Conservation (phyloP, 2,888 invertebrate genomes). For the Escarpia spicata region DNA sequence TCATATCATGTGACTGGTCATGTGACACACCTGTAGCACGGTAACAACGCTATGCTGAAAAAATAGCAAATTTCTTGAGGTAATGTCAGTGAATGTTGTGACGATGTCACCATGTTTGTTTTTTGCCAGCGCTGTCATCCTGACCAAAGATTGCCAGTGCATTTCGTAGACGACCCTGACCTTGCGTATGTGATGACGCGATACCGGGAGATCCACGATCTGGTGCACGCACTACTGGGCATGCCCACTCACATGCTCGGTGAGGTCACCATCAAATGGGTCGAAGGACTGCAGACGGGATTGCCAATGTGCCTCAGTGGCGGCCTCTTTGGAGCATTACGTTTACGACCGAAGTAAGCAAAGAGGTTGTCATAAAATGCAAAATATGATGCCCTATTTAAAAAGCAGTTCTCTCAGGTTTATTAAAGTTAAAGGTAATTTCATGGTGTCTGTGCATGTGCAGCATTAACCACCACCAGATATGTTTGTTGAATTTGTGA, state of each 20-base stretch:
- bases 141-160: conserved; percentile 88
- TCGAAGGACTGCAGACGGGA: conserved; percentile 93
- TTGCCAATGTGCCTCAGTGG: conserved; percentile 96
- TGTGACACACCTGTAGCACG: too few species aligned
- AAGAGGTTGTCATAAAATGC: background rate
- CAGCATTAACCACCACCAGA: too few species aligned
- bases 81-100: background rate
- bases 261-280: conserved; percentile 89
- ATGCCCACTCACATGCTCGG: conserved; percentile 77
- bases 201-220: conserved; percentile 96
- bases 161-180: conserved; percentile 88
- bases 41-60: too few species aligned
- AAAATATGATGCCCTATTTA: too few species aligned
- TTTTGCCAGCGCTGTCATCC: conserved; percentile 70
- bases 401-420: too few species aligned
- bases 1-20: too few species aligned
- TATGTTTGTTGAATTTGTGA: background rate
- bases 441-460: background rate
- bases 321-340: conserved; percentile 88
- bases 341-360: conserved; percentile 79
- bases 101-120: background rate
- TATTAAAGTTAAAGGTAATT: background rate
- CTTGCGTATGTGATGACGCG: conserved; percentile 96
- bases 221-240: conserved; percentile 85
- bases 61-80: too few species aligned